Conservation (phyloP, 2,888 invertebrate species). For the Scaptomyza caliginosa region DNA sequence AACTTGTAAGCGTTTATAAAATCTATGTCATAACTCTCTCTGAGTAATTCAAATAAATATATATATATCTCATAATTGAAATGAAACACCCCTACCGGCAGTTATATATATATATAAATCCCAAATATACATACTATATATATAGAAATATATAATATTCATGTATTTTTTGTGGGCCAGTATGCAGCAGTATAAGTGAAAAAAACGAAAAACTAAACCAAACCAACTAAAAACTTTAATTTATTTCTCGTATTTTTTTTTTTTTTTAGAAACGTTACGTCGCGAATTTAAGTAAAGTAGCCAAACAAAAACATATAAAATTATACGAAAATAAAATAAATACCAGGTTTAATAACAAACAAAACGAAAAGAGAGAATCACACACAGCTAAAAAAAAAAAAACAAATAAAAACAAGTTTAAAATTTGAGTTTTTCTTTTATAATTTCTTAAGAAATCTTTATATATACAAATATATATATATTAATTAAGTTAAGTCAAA, state of each 20-base stretch:
- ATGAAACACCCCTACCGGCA: slow-evolving; percentile 76
- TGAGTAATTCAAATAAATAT: slow-evolving; percentile 64
- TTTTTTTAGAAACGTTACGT: slow-evolving; percentile 16
- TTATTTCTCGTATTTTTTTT: slow-evolving; percentile 23
- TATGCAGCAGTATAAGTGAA: slow-evolving; percentile 33
- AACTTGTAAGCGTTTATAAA: slow-evolving; percentile 37
- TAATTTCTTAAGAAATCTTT: slow-evolving; percentile 58
- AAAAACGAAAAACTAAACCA: slow-evolving; percentile 12
- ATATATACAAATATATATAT: slow-evolving; percentile 30
- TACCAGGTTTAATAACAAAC: neutral
- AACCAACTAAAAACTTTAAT: slow-evolving; percentile 17
- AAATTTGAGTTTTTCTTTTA: slow-evolving; percentile 33
- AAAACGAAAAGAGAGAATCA: neutral
- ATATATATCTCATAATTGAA: slow-evolving; percentile 53
- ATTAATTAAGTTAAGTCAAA: slow-evolving; percentile 1
- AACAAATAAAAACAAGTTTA: slow-evolving; percentile 5
- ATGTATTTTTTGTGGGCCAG: slow-evolving; percentile 36
- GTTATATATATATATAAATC: slow-evolving; percentile 40
- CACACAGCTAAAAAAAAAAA: no score
- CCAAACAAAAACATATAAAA: slow-evolving; percentile 14
- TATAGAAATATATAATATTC: no score
- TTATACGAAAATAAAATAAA: slow-evolving; percentile 11
- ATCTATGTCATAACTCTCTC: slow-evolving; percentile 33
- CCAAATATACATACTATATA: slow-evolving; percentile 28
- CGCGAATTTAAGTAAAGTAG: slow-evolving; percentile 48